Evolutionary conservation across 2,888 invertebrate genomes (phyloP).

Genomic region (Brachynemurus nebulosus): DNA sequence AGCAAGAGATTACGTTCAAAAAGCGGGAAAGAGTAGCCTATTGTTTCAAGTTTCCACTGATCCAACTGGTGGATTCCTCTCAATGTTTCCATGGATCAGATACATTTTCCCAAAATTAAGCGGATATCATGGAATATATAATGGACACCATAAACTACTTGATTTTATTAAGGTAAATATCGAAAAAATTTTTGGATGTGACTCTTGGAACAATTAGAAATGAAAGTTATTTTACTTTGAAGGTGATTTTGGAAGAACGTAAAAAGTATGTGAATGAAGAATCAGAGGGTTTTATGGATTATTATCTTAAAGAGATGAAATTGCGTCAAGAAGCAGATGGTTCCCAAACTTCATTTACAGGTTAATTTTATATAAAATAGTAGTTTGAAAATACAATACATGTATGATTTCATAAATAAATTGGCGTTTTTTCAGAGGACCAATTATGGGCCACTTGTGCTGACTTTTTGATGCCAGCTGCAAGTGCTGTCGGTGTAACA

Average conservation of each 20-base stretch:
- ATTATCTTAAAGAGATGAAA: constrained; percentile 37
- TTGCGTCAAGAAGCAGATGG: neutral
- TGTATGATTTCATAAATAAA: no score
- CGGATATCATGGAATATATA: constrained; percentile 36
- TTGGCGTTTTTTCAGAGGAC: constrained; percentile 47
- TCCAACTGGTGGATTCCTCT: constrained; percentile 43
- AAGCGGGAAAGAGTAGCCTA: constrained; percentile 31
- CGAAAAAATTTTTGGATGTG: neutral
- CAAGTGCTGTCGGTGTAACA: constrained; percentile 54
- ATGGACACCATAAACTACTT: constrained; percentile 34
- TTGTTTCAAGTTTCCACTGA: constrained; percentile 42
- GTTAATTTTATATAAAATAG: no score
- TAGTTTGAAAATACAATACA: no score
- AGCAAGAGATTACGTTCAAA: constrained; percentile 36
- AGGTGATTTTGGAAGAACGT: constrained; percentile 37
- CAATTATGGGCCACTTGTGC: constrained; percentile 58
- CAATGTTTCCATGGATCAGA: constrained; percentile 45
- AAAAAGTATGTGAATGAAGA: constrained; percentile 30
- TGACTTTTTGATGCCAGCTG: constrained; percentile 66
- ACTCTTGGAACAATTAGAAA: neutral
- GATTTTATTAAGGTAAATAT: constrained; percentile 37
- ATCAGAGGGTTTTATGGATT: constrained; percentile 45
- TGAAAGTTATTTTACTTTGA: constrained; percentile 12
- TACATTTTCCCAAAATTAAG: constrained; percentile 42
- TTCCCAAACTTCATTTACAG: no score